Evolutionary conservation across 2,113 vertebrate genomes (phyloP), one percentile per base, ranked within the genome.

Genomic region (Percina caprodes): DNA sequence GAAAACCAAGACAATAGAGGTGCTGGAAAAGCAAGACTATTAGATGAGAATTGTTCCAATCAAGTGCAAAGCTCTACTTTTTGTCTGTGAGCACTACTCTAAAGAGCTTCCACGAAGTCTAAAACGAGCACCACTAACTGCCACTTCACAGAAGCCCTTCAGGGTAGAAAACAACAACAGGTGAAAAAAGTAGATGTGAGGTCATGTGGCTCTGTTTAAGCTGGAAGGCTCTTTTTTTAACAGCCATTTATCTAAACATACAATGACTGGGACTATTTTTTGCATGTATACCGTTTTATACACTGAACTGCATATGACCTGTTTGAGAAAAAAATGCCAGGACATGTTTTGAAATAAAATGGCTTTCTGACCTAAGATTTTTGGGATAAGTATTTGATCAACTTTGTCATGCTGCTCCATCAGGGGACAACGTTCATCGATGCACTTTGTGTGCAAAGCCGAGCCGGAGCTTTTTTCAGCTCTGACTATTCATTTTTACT

Each of bases 91-190:
- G 16, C 62, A 54, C 16, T 12, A 10, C 61, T 77, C 46, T 69
- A 52, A 84, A 77, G 54, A 54, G 54, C 52, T 79, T 84, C 49
- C 54, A 48, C 5, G 21, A 68, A 66, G 72, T 81, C 68, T 30
- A 61, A 84, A 85, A 46, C 0, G 9, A 66, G 61, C 67, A 3
- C 19, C 33, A 24, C n/a, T 71, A 68, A 49, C 56, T 74, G 79
- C 68, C 19, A 52, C 77, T 78, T 68, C 65, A 67, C n/a, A 63
- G 61, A 86, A 86, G 39, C 46, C 42, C 80, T 73, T 48, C 24
- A 10, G 83, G 80, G 60, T 21, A 5, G n/a, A 65, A 69, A 87
- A 74, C 51, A 83, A 78, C 62, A 76, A 46, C 65, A 42, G 78
- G 56, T 80, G 24, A 62, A 65, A 51, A 46, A 66, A 45, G 55